phyloP scores from a whole-genome alignment of 1,140 invertebrate genomes.

The Tetragnatha versicolor region DNA sequence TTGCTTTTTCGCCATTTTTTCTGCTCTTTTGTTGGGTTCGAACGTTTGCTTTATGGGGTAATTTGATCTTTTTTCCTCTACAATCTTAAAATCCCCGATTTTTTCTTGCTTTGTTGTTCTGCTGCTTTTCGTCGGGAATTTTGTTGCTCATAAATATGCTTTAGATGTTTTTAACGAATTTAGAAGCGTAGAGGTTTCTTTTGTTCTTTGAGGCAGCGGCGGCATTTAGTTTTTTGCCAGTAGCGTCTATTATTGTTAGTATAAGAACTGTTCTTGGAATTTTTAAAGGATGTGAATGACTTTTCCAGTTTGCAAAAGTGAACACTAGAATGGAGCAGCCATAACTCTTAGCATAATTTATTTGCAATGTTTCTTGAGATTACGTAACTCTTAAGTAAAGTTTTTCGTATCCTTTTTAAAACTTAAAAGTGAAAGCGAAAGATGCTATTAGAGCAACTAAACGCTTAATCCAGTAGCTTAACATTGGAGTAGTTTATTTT shows the following conservation, averaged over 20 bases:
- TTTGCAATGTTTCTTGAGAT: too few relatives aligned
- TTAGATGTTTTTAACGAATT: conserved; percentile 1
- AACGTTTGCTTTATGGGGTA: conserved; percentile 7
- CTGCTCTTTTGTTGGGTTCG: background rate
- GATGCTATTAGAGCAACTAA: too few relatives aligned
- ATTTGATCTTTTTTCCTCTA: conserved; percentile 8
- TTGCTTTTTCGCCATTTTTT: background rate
- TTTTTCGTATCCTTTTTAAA: too few relatives aligned
- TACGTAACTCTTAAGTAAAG: too few relatives aligned
- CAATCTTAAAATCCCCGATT: background rate
- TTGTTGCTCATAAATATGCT: background rate
- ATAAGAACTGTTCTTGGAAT: background rate
- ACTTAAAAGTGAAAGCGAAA: too few relatives aligned
- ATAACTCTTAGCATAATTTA: too few relatives aligned
- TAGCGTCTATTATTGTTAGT: too few relatives aligned
- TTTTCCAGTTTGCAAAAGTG: too few relatives aligned
- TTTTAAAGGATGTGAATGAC: too few relatives aligned
- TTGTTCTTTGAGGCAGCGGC: background rate
- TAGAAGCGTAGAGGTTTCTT: background rate
- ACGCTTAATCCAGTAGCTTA: too few relatives aligned
- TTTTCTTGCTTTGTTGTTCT: conserved; percentile 2
- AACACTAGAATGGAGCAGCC: too few relatives aligned
- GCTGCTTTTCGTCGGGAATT: background rate
- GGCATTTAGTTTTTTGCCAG: background rate
- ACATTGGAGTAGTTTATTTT: too few relatives aligned